Conservation (phyloP, 1,140 invertebrate genomes). For the Platyura marginata region DNA sequence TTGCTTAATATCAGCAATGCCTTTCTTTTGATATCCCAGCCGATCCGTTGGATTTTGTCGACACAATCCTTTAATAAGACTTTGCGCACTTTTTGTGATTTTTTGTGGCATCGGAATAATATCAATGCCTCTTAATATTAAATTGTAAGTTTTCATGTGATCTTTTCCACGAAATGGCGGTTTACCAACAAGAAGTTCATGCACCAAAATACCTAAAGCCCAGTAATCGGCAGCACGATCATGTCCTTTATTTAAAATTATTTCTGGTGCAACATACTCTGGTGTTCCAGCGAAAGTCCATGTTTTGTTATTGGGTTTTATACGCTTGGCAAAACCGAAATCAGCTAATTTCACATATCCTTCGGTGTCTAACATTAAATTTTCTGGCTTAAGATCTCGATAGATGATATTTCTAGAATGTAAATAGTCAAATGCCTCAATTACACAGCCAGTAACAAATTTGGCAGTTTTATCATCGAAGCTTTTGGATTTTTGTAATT, state of each 20-base stretch:
- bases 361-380: slow-evolving; percentile 66
- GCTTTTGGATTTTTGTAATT: slow-evolving; percentile 58
- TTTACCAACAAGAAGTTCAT: slow-evolving; percentile 80
- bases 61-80: slow-evolving; percentile 76
- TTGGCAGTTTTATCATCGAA: slow-evolving; percentile 73
- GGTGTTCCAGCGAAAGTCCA: slow-evolving; percentile 97
- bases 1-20: slow-evolving; percentile 80
- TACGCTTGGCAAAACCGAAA: slow-evolving; percentile 92
- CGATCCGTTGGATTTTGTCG: slow-evolving; percentile 77
- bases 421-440: slow-evolving; percentile 81
- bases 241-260: slow-evolving; percentile 87
- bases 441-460: slow-evolving; percentile 81
- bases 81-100: slow-evolving; percentile 58
- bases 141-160: slow-evolving; percentile 95
- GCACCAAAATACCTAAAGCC: slow-evolving; percentile 84
- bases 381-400: slow-evolving; percentile 90
- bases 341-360: slow-evolving; percentile 93
- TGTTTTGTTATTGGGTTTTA: slow-evolving; percentile 62
- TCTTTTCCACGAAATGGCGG: slow-evolving; percentile 80
- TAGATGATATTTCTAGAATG: slow-evolving; percentile 79
- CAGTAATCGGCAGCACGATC: slow-evolving; percentile 88
- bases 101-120: slow-evolving; percentile 65
- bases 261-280: slow-evolving; percentile 75
- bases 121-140: slow-evolving; percentile 78
- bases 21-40: slow-evolving; percentile 79